Evolutionary conservation across 2,888 invertebrate genomes (phyloP), one percentile per base, ranked within the genome.

Genomic region (Drosophila kanekoi): DNA sequence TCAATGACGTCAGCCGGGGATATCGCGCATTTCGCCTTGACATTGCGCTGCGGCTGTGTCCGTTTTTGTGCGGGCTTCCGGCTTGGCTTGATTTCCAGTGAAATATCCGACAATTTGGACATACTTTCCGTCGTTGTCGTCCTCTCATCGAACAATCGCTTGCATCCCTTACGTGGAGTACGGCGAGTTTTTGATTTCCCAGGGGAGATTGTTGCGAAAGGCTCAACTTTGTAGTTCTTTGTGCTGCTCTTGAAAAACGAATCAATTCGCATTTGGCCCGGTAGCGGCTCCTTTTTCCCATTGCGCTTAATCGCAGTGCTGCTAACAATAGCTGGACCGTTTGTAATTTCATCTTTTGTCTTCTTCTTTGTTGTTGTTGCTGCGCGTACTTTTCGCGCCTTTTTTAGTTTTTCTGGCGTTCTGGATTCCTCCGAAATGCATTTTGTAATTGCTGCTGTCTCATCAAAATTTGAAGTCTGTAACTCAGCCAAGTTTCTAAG

Each of bases 231-330:
- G 44, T 67, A 85, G 14, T 56, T 77, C 69, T 91, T 91, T 0
- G 81, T 33, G 14, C 75, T 64, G 13, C 83, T 82, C 10, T 88
- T 89, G n/a, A 91, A 91, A 23, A 80, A 91, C 1, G 61, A 60
- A 53, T 91, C 85, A 6, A 91, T 91, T 10, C 82, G 79, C 54
- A 76, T 45, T 68, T 91, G 91, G 8, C 76, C 84, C 1, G 81
- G 68, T 0, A 84, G 67, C 0, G 79, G 81, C 23, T 86, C 81
- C 37, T 81, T 90, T 51, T 69, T 87, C 0, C 10, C 56, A 0
- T 70, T 70, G 14, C 81, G 78, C 51, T 79, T 84, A 1, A 63
- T 33, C 1, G 28, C 13, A 1, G 70, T 66, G 8, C 48, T 62
- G 37, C 40, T 62, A n/a, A 48, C 35, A 6, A 62, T 35, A 9